Evolutionary conservation across 2,888 invertebrate species (phyloP).

Genomic region (Scotopteryx bipunctaria): DNA sequence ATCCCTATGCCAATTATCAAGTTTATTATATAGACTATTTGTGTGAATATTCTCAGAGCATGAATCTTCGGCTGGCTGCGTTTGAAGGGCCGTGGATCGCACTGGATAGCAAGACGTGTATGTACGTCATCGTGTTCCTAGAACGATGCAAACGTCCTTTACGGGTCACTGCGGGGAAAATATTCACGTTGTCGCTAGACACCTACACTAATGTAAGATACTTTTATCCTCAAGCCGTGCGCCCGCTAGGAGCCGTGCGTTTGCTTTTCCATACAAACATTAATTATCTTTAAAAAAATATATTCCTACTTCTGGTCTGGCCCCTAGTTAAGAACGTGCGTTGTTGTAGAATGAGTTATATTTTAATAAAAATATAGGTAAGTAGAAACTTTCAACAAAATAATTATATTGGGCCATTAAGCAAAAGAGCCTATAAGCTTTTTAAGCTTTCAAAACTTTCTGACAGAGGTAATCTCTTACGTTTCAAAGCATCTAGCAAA

Average conservation of each 20-base stretch:
- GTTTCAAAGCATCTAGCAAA: neutral
- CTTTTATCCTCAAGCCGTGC: no score
- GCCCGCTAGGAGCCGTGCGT: no score
- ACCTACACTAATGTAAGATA: constrained; percentile 78
- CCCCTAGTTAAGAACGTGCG: no score
- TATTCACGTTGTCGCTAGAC: constrained; percentile 77
- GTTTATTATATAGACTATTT: no score
- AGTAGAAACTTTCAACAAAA: no score
- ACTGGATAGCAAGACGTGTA: constrained; percentile 58
- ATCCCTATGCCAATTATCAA: no score
- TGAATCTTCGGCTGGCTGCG: constrained; percentile 74
- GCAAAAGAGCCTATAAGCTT: neutral
- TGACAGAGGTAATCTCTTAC: neutral
- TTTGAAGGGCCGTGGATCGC: constrained; percentile 78
- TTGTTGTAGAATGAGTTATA: no score
- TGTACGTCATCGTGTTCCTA: constrained; percentile 70
- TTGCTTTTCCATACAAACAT: no score
- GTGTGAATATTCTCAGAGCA: constrained; percentile 67
- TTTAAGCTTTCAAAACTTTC: neutral
- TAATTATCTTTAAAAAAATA: no score
- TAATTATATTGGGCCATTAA: no score
- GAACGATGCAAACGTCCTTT: constrained; percentile 79
- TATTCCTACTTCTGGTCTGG: no score
- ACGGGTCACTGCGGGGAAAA: constrained; percentile 78
- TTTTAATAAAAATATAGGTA: no score